Evolutionary conservation across 2,888 invertebrate species (phyloP), one percentile per base, ranked within the genome.

Genomic region (Branchellion lobata): DNA sequence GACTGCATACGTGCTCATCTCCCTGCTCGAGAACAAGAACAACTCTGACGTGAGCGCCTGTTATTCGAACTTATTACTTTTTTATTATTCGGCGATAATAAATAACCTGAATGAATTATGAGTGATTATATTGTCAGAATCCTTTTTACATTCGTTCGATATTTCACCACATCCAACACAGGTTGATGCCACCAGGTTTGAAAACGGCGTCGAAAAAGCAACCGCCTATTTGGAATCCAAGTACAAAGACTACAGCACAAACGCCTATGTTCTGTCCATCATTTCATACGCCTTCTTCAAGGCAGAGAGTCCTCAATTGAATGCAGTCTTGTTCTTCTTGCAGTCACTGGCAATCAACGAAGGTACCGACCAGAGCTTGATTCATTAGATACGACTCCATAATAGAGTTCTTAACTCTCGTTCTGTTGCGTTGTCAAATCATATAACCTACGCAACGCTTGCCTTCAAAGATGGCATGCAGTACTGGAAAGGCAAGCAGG

Each of bases 1-100:
- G 21, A 93, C 95, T 0, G 94, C 95, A 0, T 93, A 92, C 85
- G 92, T 93, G 0, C 88, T 94, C 0, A 89, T 93, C 33, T 91
- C 94, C 0, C 91, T 96, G 82, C 88, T 93, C 24, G 93, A 94
- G 33, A 81, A 79, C 61, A 77, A 27, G 21, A 34, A 81, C 27
- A 80, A 74, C 27, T n/a, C 72, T 3, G 18, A 27, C 0, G 81
- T 81, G 65, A 76, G 76, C n/a, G n/a, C n/a, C 75, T 31, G 29
- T 27, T 24, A 8, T 36, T 36, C 18, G 47, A 47, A 47, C 8
- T 14, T 14, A 14, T n/a, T n/a, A n/a, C n/a, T n/a, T n/a, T n/a
- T n/a, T n/a, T n/a, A n/a, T n/a, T n/a, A n/a, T n/a, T n/a, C n/a
- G n/a, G n/a, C n/a, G n/a, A n/a, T n/a, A n/a, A n/a, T n/a, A n/a